Percentiles rank a stretch among this genome's conserved stretches.
phyloP scores from a whole-genome alignment of 2,888 invertebrate genomes.

The Acleris emargana region DNA sequence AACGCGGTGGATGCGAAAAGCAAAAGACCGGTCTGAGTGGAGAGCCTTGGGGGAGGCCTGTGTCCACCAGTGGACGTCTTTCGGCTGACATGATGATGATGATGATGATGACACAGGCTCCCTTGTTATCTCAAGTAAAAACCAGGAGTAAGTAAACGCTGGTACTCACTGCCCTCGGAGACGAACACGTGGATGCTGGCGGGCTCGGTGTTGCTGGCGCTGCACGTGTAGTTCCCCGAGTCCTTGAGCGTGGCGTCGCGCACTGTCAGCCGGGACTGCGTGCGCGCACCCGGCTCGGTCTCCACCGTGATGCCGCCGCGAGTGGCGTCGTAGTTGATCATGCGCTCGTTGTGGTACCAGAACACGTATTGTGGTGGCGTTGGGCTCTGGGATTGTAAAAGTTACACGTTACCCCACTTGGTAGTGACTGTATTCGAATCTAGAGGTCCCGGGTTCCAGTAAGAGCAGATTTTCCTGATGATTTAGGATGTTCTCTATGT shows the following conservation, averaged over 20 bases:
- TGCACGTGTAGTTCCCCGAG: conserved; percentile 96
- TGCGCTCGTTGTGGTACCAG: conserved; percentile 97
- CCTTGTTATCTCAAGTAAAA: too few species aligned
- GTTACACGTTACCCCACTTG: too few species aligned
- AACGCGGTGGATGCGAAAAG: too few species aligned
- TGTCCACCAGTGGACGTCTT: too few species aligned
- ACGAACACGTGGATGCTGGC: conserved; percentile 95
- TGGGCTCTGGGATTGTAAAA: conserved; percentile 88
- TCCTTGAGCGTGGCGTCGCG: conserved; percentile 93
- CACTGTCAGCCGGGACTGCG: conserved; percentile 93
- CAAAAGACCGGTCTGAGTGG: too few species aligned
- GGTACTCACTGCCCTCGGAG: conserved; percentile 89
- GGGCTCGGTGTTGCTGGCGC: conserved; percentile 94
- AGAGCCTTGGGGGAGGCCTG: too few species aligned
- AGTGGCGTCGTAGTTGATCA: conserved; percentile 96
- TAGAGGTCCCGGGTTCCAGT: too few species aligned
- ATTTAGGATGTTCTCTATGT: too few species aligned
- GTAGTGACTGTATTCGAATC: too few species aligned
- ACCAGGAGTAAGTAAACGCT: background rate
- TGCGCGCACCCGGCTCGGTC: conserved; percentile 93
- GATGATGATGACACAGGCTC: too few species aligned
- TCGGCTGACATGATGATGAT: too few species aligned
- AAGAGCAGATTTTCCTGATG: too few species aligned
- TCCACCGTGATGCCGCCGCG: conserved; percentile 92
- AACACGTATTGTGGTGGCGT: conserved; percentile 97